Conservation (phyloP, 1,140 invertebrate species). For the Liolophura sinensis region DNA sequence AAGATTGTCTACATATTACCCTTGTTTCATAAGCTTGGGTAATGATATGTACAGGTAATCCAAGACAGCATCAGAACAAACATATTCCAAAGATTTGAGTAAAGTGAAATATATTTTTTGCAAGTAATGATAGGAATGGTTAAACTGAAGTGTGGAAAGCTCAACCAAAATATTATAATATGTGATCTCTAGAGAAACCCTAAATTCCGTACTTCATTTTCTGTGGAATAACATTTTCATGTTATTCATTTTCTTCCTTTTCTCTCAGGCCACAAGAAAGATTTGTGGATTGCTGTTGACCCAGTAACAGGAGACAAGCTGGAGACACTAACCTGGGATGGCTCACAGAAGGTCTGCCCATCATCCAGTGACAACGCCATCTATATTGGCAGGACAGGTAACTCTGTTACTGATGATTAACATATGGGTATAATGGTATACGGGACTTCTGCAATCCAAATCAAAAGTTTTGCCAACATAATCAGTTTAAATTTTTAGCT, state of each 20-base stretch:
- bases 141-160: neutral
- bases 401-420: neutral
- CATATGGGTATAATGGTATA: no score
- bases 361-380: slow-evolving; percentile 62
- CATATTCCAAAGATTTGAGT: no score
- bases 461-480: no score
- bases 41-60: no score
- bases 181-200: neutral
- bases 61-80: no score
- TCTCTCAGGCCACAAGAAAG: slow-evolving; percentile 79
- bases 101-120: no score
- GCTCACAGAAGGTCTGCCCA: slow-evolving; percentile 66
- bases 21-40: no score
- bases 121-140: neutral
- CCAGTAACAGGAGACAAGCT: slow-evolving; percentile 82
- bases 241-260: no score
- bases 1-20: no score
- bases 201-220: neutral
- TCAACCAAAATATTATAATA: neutral
- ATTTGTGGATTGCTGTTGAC: slow-evolving; percentile 95
- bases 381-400: slow-evolving; percentile 80
- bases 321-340: slow-evolving; percentile 73
- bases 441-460: no score
- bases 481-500: no score
- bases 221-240: neutral